Evolutionary conservation across 2,888 invertebrate species (phyloP).

Genomic region (Leptopilina myrica): DNA sequence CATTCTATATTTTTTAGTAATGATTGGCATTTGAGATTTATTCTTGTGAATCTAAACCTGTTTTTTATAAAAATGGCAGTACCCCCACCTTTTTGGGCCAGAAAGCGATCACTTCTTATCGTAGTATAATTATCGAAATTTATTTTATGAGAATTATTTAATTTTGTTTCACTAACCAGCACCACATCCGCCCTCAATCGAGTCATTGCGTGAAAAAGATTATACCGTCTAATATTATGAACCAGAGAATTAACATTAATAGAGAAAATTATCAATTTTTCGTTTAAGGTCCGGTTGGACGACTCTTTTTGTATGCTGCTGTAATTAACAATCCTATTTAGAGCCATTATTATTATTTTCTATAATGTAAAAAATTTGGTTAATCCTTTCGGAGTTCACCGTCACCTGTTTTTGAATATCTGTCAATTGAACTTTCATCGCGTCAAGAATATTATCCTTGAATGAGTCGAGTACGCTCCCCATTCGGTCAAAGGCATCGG

Average conservation of each 20-base stretch:
- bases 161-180: conserved; percentile 48
- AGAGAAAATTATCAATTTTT: neutral
- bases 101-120: conserved; percentile 35
- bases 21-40: neutral
- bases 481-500: too few relatives aligned
- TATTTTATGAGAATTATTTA: conserved; percentile 41
- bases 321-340: neutral
- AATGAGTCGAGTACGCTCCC: too few relatives aligned
- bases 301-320: neutral
- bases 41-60: conserved; percentile 1
- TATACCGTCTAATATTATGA: neutral
- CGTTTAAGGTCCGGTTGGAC: neutral
- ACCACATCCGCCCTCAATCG: conserved; percentile 40
- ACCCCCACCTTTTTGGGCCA: conserved; percentile 46
- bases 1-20: conserved; percentile 40
- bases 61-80: conserved; percentile 45
- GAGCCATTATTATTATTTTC: neutral
- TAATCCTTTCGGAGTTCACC: too few relatives aligned
- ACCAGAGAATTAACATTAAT: neutral
- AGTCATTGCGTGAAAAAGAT: neutral
- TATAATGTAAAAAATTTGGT: too few relatives aligned
- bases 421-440: too few relatives aligned
- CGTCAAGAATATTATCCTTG: too few relatives aligned
- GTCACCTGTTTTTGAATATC: too few relatives aligned
- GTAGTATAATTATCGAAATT: conserved; percentile 43